phyloP scores from a whole-genome alignment of 1,140 invertebrate species.

The Trichoplusia ni region DNA sequence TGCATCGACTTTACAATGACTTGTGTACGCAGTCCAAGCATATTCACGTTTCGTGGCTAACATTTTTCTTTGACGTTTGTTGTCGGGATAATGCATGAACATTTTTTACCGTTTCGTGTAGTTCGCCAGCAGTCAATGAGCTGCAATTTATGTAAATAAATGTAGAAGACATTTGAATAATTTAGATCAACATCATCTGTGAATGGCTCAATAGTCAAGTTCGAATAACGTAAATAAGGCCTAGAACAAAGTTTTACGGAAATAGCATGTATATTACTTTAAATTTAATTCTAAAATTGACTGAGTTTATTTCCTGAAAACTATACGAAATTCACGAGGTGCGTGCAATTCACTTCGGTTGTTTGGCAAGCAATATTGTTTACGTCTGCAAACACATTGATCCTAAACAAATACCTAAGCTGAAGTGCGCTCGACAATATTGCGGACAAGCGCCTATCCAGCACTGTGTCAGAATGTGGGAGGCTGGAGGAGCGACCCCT shows the following conservation, averaged over 20 bases:
- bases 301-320: too few relatives aligned
- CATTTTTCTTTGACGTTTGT: constrained; percentile 24
- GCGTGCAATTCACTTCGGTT: too few relatives aligned
- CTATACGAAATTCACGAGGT: too few relatives aligned
- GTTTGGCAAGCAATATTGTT: not conserved
- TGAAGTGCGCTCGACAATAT: not conserved
- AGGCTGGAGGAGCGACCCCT: too few relatives aligned
- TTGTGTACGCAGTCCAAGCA: not conserved
- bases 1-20: not conserved
- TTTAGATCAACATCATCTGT: too few relatives aligned
- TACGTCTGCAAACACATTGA: not conserved
- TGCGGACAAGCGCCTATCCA: not conserved
- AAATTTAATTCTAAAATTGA: too few relatives aligned
- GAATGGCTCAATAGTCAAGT: too few relatives aligned
- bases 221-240: too few relatives aligned
- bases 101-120: constrained; percentile 21
- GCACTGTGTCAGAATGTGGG: not conserved
- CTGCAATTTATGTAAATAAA: not conserved
- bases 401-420: not conserved
- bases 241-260: too few relatives aligned
- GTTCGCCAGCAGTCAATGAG: not conserved
- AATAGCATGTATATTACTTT: too few relatives aligned
- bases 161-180: too few relatives aligned
- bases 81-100: constrained; percentile 13
- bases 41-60: constrained; percentile 17